A percentile compares a stretch with the other conserved stretches of the same genome.
phyloP scores from a whole-genome alignment of 1,140 invertebrate species.

The Bacillus rossius region DNA sequence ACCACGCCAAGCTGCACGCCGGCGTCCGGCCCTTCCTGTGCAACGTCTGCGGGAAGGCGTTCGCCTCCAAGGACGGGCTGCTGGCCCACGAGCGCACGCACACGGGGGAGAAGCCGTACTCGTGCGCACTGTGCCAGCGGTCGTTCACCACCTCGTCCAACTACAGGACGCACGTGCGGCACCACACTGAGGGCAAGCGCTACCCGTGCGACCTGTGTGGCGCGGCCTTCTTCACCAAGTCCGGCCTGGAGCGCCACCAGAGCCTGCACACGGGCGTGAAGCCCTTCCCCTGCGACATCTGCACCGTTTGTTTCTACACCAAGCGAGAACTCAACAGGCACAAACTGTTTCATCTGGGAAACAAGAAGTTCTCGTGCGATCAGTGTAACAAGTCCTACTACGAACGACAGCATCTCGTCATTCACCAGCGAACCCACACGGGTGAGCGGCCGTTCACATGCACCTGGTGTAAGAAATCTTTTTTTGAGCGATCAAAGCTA shows the following conservation, averaged over 20 bases:
- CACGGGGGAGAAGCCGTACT: constrained; percentile 69
- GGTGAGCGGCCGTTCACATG: background rate
- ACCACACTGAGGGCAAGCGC: constrained; percentile 3
- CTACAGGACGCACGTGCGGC: background rate
- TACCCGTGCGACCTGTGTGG: constrained; percentile 9
- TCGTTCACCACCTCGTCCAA: constrained; percentile 49
- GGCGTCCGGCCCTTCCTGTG: constrained; percentile 71
- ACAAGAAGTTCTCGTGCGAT: background rate
- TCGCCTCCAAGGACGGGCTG: constrained; percentile 58
- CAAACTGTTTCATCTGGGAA: background rate
- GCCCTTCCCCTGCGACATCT: constrained; percentile 16
- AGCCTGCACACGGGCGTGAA: constrained; percentile 15
- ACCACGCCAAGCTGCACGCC: constrained; percentile 70
- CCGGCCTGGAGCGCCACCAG: constrained; percentile 9
- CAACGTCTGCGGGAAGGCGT: constrained; percentile 66
- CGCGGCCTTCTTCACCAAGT: constrained; percentile 8
- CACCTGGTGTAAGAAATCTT: constrained; percentile 3
- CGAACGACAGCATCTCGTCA: background rate
- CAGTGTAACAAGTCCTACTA: constrained; percentile 1
- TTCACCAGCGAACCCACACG: constrained; percentile 2
- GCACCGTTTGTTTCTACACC: constrained; percentile 8
- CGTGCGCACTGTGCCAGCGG: constrained; percentile 59
- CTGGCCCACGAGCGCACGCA: constrained; percentile 61
- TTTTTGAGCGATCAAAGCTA: constrained; percentile 8
- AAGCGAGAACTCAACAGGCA: constrained; percentile 6